A percentile compares a stretch with the other conserved stretches of the same genome.
Conservation (phyloP, 2,888 invertebrate genomes). For the Lithophane semibrunnea region DNA sequence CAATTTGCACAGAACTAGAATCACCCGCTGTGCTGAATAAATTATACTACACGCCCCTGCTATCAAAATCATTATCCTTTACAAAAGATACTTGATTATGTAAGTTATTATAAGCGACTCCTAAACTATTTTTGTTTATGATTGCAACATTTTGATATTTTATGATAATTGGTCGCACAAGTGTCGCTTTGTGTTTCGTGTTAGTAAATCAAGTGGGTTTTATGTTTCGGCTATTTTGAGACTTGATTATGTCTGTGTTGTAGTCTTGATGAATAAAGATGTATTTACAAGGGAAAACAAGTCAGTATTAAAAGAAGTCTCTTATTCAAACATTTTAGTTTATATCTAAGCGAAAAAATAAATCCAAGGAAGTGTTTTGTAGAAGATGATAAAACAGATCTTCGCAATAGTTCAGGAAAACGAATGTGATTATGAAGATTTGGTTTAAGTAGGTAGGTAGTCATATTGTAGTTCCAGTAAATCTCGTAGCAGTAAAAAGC, state of each 20-base stretch:
- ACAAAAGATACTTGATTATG: slow-evolving; percentile 87
- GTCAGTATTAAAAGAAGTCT: too few relatives aligned
- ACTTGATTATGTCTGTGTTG: background rate
- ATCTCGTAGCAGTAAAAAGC: background rate
- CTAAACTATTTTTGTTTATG: slow-evolving; percentile 72
- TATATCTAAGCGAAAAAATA: background rate
- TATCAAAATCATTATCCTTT: slow-evolving; percentile 80
- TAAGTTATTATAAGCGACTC: slow-evolving; percentile 76
- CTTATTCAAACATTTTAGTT: too few relatives aligned
- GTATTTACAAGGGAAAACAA: background rate
- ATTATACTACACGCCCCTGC: slow-evolving; percentile 85
- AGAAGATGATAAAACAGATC: background rate
- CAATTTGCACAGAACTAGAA: slow-evolving; percentile 85
- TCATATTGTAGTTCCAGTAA: background rate
- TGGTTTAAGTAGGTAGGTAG: too few relatives aligned
- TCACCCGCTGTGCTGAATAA: slow-evolving; percentile 87
- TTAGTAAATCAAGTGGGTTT: slow-evolving; percentile 36
- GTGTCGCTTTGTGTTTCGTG: slow-evolving; percentile 66
- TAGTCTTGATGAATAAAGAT: background rate
- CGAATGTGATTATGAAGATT: background rate
- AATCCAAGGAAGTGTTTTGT: background rate
- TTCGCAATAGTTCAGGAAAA: background rate
- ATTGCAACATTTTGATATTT: slow-evolving; percentile 73
- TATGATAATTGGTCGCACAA: slow-evolving; percentile 80
- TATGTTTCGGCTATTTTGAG: slow-evolving; percentile 36